A percentile compares a stretch with the other conserved stretches of the same genome.
phyloP scores from a whole-genome alignment of 2,797 vertebrate species.

The Scarus forsteni region DNA sequence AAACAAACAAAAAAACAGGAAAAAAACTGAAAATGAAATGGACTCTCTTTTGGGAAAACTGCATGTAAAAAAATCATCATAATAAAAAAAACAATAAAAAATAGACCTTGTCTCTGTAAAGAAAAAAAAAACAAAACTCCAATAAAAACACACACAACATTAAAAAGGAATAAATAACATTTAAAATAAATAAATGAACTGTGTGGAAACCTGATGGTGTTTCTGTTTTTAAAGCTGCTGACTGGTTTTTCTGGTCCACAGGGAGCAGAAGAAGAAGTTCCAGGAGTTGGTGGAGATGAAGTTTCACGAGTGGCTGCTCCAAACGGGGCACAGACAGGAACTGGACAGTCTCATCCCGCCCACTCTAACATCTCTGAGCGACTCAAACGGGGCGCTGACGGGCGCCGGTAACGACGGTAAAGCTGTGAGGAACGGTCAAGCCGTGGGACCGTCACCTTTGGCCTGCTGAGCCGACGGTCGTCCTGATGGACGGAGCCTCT shows the following conservation, averaged over 20 bases:
- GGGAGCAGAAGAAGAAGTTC: constrained; percentile 91
- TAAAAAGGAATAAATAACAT: too few relatives aligned
- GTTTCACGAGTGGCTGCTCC: constrained; percentile 93
- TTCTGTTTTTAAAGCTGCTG: neutral
- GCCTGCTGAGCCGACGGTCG: constrained; percentile 42
- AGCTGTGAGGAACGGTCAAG: constrained; percentile 27
- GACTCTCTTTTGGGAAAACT: too few relatives aligned
- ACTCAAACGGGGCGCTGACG: constrained; percentile 59
- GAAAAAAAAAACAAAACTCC: too few relatives aligned
- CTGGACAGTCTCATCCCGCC: constrained; percentile 92
- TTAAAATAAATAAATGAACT: too few relatives aligned
- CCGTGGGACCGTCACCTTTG: constrained; percentile 42
- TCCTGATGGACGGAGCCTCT: too few relatives aligned
- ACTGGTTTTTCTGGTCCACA: constrained; percentile 53
- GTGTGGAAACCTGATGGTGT: neutral
- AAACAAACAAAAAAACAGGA: too few relatives aligned
- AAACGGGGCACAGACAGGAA: constrained; percentile 90
- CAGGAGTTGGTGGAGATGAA: constrained; percentile 91
- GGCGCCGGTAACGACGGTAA: constrained; percentile 39
- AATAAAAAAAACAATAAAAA: too few relatives aligned
- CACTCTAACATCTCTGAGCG: constrained; percentile 2
- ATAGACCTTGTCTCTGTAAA: too few relatives aligned
- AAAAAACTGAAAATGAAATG: too few relatives aligned
- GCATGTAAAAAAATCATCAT: too few relatives aligned
- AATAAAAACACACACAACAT: too few relatives aligned